Conservation (phyloP, 2,797 vertebrate species). For the Spinus olivaceus region DNA sequence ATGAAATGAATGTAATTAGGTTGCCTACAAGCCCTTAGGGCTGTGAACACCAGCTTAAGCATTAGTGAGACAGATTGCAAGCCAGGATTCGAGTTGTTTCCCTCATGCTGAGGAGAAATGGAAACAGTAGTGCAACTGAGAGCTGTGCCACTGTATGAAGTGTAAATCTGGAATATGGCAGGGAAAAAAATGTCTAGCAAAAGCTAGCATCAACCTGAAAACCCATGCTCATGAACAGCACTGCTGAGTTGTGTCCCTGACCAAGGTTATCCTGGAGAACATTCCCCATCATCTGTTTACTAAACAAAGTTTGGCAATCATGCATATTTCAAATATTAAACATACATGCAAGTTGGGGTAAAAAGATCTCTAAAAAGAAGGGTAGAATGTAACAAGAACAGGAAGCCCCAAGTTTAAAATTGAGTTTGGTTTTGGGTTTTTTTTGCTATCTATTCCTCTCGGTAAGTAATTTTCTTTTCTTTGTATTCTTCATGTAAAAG, state of each 20-base stretch:
- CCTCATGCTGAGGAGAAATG: conserved; percentile 11
- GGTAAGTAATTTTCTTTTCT: background rate
- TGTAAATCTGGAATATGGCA: background rate
- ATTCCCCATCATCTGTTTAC: background rate
- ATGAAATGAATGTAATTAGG: conserved; percentile 69
- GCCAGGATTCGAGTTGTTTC: conserved; percentile 15
- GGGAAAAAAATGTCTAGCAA: background rate
- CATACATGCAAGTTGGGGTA: background rate
- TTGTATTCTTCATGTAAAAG: background rate
- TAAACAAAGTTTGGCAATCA: background rate
- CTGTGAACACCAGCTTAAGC: conserved; percentile 36
- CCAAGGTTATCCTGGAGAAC: background rate
- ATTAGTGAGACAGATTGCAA: conserved; percentile 67
- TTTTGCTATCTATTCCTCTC: background rate
- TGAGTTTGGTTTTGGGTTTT: background rate
- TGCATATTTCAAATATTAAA: background rate
- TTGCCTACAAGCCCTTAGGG: conserved; percentile 53
- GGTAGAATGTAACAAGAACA: background rate
- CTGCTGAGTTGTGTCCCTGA: background rate
- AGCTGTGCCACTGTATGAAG: background rate
- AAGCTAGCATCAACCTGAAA: background rate
- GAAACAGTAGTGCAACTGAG: background rate
- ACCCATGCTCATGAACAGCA: background rate
- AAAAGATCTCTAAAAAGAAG: background rate
- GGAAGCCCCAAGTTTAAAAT: background rate